Percentiles rank a stretch among this genome's conserved stretches.
These are phyloP conservation scores for Diadophis punctatus DNA, from an alignment of 2,113 vertebrate species.

Conservation along the genomic window DNA sequence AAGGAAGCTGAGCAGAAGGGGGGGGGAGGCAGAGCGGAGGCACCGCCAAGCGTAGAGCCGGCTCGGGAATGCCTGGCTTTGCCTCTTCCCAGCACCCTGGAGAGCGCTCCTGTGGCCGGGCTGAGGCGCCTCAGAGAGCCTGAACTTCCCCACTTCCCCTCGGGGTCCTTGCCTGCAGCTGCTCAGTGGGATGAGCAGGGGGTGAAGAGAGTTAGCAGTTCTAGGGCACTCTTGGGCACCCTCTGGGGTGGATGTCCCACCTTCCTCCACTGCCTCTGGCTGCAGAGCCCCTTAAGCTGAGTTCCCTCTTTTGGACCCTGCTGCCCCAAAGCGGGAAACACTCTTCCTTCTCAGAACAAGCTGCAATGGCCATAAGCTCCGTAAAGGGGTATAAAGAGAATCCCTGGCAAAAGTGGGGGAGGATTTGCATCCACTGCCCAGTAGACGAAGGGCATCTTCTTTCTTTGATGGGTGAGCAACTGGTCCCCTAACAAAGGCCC, in stretches of 20 bases:
- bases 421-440: not conserved
- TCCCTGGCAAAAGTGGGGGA: not conserved
- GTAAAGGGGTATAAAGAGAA: not conserved
- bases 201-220: not conserved
- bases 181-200: not conserved
- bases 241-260: not conserved
- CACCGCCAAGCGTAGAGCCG: not conserved
- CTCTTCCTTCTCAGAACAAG: not conserved
- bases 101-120: not conserved
- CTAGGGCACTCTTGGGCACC: not conserved
- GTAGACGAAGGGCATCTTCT: not conserved
- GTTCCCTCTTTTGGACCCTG: not conserved
- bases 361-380: not conserved
- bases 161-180: too few relatives aligned
- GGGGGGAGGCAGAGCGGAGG: not conserved
- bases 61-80: not conserved
- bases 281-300: not conserved
- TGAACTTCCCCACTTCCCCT: not conserved
- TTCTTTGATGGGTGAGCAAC: not conserved
- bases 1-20: not conserved
- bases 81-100: conserved; percentile 16
- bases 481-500: not conserved
- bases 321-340: not conserved
- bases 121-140: not conserved
- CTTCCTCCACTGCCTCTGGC: not conserved